Conservation (phyloP, 2,113 vertebrate species). For the Alouatta palliata region DNA sequence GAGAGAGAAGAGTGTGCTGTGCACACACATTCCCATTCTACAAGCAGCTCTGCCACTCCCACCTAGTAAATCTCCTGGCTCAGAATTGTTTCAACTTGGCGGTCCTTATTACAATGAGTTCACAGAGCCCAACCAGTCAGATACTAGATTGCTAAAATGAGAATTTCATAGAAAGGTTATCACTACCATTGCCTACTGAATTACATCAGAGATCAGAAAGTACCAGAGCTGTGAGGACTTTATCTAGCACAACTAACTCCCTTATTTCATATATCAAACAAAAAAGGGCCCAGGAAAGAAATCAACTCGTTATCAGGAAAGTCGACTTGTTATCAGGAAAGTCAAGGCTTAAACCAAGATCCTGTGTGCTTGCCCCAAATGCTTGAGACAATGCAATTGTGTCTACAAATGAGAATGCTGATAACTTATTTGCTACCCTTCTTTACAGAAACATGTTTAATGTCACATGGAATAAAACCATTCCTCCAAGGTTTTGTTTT, state of each 20-base stretch:
- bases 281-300: not conserved
- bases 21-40: not conserved
- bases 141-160: not conserved
- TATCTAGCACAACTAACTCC: not conserved
- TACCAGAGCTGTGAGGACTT: not conserved
- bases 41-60: not conserved
- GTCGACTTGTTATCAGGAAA: not conserved
- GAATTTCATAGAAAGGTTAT: not conserved
- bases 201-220: constrained; percentile 18
- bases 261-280: not conserved
- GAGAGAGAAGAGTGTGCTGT: not conserved
- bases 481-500: constrained; percentile 18
- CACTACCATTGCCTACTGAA: not conserved
- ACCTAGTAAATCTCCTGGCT: not conserved
- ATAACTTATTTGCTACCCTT: not conserved
- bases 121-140: not conserved
- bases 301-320: not conserved
- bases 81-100: not conserved
- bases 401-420: not conserved
- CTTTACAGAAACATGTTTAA: not conserved
- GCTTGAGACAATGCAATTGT: not conserved
- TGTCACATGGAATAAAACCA: not conserved
- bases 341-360: not conserved
- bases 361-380: not conserved
- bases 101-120: not conserved